A percentile compares a stretch with the other conserved stretches of the same genome.
These are phyloP conservation scores for Galagoides demidoff DNA, from an alignment of 2,797 vertebrate genomes.

Conservation along the genomic window DNA sequence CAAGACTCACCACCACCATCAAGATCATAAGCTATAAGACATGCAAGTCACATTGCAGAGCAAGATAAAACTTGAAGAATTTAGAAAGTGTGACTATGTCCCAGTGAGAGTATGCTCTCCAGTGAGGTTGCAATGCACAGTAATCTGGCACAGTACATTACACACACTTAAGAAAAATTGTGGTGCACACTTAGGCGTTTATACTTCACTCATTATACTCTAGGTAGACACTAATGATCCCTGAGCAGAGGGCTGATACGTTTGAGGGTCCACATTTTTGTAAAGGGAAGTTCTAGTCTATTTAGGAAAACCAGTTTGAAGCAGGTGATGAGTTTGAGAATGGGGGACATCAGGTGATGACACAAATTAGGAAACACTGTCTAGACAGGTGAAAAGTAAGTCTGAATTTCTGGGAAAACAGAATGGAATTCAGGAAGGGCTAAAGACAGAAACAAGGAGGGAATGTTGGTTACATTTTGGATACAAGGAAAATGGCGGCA, in stretches of 20 bases:
- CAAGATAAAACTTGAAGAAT: background rate
- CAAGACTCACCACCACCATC: background rate
- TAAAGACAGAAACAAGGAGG: background rate
- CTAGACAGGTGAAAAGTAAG: background rate
- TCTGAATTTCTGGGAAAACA: background rate
- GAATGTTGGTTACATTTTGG: background rate
- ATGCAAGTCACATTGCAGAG: background rate
- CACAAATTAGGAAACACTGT: background rate
- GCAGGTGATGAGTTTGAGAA: background rate
- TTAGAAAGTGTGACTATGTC: constrained; percentile 11
- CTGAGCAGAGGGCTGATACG: background rate
- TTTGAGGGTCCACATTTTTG: background rate
- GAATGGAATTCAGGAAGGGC: background rate
- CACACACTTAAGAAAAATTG: constrained; percentile 9
- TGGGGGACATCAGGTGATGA: background rate
- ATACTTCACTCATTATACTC: background rate
- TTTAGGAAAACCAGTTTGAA: background rate
- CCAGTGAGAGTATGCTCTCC: background rate
- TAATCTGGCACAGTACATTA: background rate
- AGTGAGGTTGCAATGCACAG: background rate
- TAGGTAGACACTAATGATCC: constrained; percentile 23
- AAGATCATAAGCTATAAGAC: constrained; percentile 21
- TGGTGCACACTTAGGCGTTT: background rate
- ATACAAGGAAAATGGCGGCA: background rate
- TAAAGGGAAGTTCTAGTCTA: background rate